phyloP scores from a whole-genome alignment of 1,140 invertebrate species.

The Drosophila nigromelanica region DNA sequence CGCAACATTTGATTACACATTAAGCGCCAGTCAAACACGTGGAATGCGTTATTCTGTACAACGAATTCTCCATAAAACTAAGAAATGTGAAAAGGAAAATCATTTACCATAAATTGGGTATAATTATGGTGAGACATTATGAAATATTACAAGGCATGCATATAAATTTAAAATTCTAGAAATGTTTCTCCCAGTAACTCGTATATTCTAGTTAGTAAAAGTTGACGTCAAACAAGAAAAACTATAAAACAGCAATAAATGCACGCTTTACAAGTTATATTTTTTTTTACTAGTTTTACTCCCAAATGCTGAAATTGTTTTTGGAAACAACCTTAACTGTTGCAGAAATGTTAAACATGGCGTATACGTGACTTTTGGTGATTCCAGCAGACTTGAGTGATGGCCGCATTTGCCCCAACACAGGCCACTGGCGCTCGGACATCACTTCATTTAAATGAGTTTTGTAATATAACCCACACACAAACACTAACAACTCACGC shows the following conservation, averaged over 20 bases:
- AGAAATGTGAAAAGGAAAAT: no score
- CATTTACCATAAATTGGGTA: no score
- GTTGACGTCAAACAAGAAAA: no score
- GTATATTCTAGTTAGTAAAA: no score
- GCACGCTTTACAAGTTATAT: no score
- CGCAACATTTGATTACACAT: constrained; percentile 60
- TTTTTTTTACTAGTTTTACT: no score
- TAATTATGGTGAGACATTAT: no score
- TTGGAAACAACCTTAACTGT: constrained; percentile 3
- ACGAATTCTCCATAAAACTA: background rate
- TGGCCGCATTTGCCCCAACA: constrained; percentile 6
- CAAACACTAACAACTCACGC: background rate
- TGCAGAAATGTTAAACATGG: constrained; percentile 32
- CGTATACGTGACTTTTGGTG: constrained; percentile 43
- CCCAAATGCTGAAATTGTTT: constrained; percentile 12
- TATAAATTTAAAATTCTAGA: no score
- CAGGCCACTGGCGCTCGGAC: constrained; percentile 25
- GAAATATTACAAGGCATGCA: no score
- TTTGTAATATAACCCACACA: constrained; percentile 28
- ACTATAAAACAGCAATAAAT: no score
- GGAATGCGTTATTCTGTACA: background rate
- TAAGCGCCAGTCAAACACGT: constrained; percentile 8
- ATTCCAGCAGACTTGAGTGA: constrained; percentile 33
- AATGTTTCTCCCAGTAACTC: no score
- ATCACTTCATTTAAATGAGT: constrained; percentile 55